Conservation (phyloP, 2,888 invertebrate species). For the Diadegma fenestrale region DNA sequence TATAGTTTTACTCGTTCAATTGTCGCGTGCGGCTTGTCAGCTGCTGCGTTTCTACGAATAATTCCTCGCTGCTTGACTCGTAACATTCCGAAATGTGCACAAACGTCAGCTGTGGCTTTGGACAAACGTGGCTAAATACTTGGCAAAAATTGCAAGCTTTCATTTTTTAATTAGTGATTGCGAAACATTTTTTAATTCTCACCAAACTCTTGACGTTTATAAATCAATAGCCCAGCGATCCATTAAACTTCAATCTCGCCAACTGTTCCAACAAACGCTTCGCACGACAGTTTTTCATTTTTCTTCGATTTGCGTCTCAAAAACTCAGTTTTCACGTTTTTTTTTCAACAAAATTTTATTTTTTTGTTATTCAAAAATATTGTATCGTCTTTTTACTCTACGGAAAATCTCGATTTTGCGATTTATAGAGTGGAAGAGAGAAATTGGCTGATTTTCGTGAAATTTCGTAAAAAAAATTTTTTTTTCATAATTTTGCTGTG, state of each 20-base stretch:
- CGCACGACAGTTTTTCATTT: background rate
- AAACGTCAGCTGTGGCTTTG: constrained; percentile 38
- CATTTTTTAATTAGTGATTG: background rate
- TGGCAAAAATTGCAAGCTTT: background rate
- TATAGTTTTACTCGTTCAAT: constrained; percentile 42
- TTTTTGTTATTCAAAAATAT: background rate
- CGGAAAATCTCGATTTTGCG: background rate
- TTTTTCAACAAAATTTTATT: background rate
- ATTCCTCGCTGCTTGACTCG: constrained; percentile 40
- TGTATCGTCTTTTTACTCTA: background rate
- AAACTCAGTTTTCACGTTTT: background rate
- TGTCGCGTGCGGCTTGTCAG: constrained; percentile 60
- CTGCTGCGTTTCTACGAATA: constrained; percentile 59
- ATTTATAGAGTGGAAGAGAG: no score
- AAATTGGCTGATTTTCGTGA: no score
- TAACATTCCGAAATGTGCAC: constrained; percentile 30
- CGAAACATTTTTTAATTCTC: background rate
- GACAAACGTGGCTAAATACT: background rate
- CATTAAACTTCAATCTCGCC: background rate
- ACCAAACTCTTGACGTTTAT: background rate
- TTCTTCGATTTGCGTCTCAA: background rate
- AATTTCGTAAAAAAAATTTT: no score
- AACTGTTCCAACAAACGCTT: background rate
- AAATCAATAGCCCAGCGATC: no score
- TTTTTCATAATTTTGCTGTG: no score